A percentile compares a stretch with the other conserved stretches of the same genome.
Conservation (phyloP, 2,113 vertebrate genomes). For the Melanerpes aurifrons region DNA sequence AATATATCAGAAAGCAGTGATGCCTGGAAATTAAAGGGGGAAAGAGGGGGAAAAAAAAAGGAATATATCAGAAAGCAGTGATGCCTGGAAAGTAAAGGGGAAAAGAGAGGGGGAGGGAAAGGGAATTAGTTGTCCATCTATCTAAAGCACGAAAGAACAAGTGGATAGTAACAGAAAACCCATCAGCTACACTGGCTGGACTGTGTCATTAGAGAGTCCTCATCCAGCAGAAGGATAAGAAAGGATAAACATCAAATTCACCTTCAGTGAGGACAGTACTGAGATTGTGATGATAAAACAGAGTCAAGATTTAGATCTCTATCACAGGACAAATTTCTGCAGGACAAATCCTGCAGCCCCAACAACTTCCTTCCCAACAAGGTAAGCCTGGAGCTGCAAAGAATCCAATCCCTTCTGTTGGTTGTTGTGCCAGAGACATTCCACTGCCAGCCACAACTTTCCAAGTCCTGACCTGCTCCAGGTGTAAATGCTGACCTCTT, state of each 20-base stretch:
- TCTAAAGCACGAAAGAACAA: not conserved
- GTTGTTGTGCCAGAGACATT: rapidly evolving
- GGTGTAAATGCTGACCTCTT: not conserved
- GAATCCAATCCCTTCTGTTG: not conserved
- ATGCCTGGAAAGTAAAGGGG: not conserved
- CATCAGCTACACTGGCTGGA: not conserved
- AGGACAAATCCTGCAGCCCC: not conserved
- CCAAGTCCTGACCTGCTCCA: not conserved
- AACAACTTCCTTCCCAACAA: not conserved
- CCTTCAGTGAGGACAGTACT: not conserved
- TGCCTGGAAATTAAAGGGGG: too few relatives aligned
- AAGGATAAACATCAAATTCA: not conserved
- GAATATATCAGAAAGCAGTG: not conserved
- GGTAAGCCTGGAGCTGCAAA: not conserved
- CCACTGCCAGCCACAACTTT: not conserved
- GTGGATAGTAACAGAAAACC: not conserved
- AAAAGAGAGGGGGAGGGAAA: too few relatives aligned
- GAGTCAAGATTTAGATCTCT: not conserved
- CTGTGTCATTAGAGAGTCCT: not conserved
- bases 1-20: too few relatives aligned
- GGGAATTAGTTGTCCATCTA: not conserved
- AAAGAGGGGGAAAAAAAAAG: too few relatives aligned
- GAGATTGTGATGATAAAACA: not conserved
- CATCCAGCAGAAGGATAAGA: not conserved
- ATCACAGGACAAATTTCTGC: not conserved